Evolutionary conservation across 2,113 vertebrate species (phyloP), one percentile per base, ranked within the genome.

Genomic region (Cheilinus undulatus): DNA sequence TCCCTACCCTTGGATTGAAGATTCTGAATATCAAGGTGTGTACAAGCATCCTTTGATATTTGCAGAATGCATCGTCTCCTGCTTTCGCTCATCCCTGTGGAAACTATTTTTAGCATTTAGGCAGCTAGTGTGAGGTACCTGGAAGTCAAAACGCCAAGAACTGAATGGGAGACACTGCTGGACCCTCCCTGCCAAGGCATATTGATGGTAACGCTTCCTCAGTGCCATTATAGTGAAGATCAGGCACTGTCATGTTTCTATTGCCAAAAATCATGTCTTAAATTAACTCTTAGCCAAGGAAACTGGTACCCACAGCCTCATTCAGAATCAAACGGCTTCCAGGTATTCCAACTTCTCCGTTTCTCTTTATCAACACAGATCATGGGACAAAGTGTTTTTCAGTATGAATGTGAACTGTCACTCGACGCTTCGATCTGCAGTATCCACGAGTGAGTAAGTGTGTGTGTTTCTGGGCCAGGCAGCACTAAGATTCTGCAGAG

Each of bases 121-220:
- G 91, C 91, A 91, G 90, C 91, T 93, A 92, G 80, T 62, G 73
- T 85, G 80, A 79, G 85, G 69, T 86, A 88, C 86, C 87, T 90
- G 84, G 87, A 89, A 86, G 87, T 87, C 85, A 69, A 61, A 68
- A 88, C 64, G 86, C 92, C 88, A 90, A 90, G 86, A 89, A 76
- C 84, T 87, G 82, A 85, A 81, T 86, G 75, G 63, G 65, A 68
- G 36, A 66, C 59, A 58, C 84, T 83, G 87, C 74, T 52, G 71
- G 79, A 59, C 72, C 62, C 73, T 84, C 73, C 61, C 75, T 71
- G 86, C 88, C 86, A 88, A 86, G 83, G 77, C 83, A 80, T 80
- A 57, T 69, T 78, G 36, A 83, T 69, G 81, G 73, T 83, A 70
- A 84, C 32, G 30, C 87, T 76, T 88, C 69, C 86, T 73, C 62